Evolutionary conservation across 2,113 vertebrate species (phyloP).

Genomic region (Festucalex cinctus): DNA sequence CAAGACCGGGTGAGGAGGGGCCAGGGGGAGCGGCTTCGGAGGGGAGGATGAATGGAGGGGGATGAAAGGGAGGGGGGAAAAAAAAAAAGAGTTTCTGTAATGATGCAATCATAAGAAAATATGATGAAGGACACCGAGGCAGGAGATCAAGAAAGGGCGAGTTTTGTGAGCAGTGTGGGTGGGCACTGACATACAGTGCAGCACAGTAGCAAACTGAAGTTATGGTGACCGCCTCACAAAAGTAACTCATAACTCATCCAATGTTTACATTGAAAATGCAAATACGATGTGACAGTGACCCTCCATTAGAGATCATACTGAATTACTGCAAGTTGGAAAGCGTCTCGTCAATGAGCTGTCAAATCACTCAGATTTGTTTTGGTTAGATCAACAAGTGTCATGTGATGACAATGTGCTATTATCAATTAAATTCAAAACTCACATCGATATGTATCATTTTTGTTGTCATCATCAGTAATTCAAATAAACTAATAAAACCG

Average conservation of each 20-base stretch:
- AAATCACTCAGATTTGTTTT: background rate
- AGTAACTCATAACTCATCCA: conserved; percentile 24
- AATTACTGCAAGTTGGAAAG: conserved; percentile 32
- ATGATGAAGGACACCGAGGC: conserved; percentile 42
- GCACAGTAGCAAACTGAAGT: conserved; percentile 44
- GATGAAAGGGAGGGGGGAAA: conserved; percentile 27
- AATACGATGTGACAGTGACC: conserved; percentile 12
- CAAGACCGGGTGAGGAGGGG: conserved; percentile 85
- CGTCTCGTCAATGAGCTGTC: conserved; percentile 10
- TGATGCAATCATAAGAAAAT: conserved; percentile 58
- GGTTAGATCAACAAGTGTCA: background rate
- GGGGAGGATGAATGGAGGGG: conserved; percentile 19
- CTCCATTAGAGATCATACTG: conserved; percentile 13
- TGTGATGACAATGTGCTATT: background rate
- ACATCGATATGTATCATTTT: background rate
- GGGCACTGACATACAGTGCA: conserved; percentile 48
- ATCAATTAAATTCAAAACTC: background rate
- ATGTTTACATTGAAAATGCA: conserved; percentile 28
- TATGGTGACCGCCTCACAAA: conserved; percentile 27
- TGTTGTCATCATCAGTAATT: background rate
- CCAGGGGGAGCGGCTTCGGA: conserved; percentile 6
- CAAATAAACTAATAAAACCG: background rate
- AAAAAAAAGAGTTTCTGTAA: conserved; percentile 38
- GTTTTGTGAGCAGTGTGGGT: conserved; percentile 48
- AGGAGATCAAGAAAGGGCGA: conserved; percentile 29